Base-by-base conservation (phyloP, 1,140 invertebrate genomes). In the Octopus bimaculoides region DNA sequence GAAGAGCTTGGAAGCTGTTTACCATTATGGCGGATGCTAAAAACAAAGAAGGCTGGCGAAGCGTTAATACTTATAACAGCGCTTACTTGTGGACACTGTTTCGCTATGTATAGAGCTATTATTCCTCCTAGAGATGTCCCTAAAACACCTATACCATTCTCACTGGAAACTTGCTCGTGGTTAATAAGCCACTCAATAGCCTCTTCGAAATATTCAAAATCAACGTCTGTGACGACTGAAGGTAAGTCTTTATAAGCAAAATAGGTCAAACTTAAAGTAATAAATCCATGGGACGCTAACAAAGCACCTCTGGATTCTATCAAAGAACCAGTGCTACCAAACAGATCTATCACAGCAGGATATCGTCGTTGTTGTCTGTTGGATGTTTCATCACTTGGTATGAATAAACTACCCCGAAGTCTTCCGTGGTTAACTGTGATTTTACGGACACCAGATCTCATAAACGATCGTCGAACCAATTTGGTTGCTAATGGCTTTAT, bases 271-370 rank as follows among this genome's bases (percentile, higher is more conserved):
- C 84, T 83, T 20, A 87, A 79, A 12, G 82, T 78, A 10, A 84
- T 82, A 81, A 88, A 84, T 5, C 88, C 87, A 61, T 81, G 81
- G 2, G 84, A 86, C 4, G 88, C 87, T 10, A 89, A 77, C 41
- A 89, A 80, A 5, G 88, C 86, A 4, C 86, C 83, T 12, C 87
- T 78, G 71, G 66, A 78, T 71, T 88, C 87, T 53, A 82, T 81
- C 12, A 86, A 12, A 0, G 85, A 84, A 53, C 87, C 87, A 7
- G 80, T 81, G 14, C 82, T 78, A 9, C 87, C 88, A 84, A 84
- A 89, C 82, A 89, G 82, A 79, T 89, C 87, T 56, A 89, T 87
- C 5, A 88, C 83, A 26, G 83, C 87, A 26, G 85, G 85, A 2
- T 41, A 41, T 74, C 84, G 84, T 10, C 83, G 83, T 10, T 4